These are phyloP conservation scores for Druceiella hillmani DNA, from an alignment of 2,888 invertebrate genomes.

Conservation along the genomic window DNA sequence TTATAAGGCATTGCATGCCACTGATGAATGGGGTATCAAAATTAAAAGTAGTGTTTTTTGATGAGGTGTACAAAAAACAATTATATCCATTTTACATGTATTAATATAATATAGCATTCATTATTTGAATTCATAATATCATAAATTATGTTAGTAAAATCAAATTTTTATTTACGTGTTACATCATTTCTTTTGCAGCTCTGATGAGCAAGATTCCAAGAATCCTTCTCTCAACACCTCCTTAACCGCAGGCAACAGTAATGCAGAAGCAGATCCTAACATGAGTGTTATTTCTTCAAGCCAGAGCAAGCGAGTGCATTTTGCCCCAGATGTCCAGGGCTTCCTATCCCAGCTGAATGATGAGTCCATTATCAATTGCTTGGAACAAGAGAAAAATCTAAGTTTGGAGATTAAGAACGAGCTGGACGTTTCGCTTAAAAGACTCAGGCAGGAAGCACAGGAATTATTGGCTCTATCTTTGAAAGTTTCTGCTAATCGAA, in stretches of 20 bases:
- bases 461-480: slow-evolving; percentile 63
- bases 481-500: too few species aligned
- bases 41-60: too few species aligned
- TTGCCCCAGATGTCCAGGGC: slow-evolving; percentile 63
- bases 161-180: not conserved
- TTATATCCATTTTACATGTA: too few species aligned
- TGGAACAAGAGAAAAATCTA: slow-evolving; percentile 45
- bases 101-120: too few species aligned
- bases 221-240: slow-evolving; percentile 28
- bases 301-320: slow-evolving; percentile 57
- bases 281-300: slow-evolving; percentile 31
- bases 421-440: slow-evolving; percentile 60
- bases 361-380: slow-evolving; percentile 51
- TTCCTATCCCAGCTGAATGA: slow-evolving; percentile 57
- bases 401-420: slow-evolving; percentile 58
- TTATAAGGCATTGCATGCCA: too few species aligned
- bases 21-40: too few species aligned
- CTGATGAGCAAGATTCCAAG: slow-evolving; percentile 31
- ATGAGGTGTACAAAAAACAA: too few species aligned
- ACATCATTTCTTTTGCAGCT: slow-evolving; percentile 22
- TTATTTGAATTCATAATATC: too few species aligned
- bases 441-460: slow-evolving; percentile 64
- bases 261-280: slow-evolving; percentile 28
- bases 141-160: too few species aligned
- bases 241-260: slow-evolving; percentile 6